A percentile compares a stretch with the other conserved stretches of the same genome.
Conservation (phyloP, 2,797 vertebrate species). For the Danio albolineatus region DNA sequence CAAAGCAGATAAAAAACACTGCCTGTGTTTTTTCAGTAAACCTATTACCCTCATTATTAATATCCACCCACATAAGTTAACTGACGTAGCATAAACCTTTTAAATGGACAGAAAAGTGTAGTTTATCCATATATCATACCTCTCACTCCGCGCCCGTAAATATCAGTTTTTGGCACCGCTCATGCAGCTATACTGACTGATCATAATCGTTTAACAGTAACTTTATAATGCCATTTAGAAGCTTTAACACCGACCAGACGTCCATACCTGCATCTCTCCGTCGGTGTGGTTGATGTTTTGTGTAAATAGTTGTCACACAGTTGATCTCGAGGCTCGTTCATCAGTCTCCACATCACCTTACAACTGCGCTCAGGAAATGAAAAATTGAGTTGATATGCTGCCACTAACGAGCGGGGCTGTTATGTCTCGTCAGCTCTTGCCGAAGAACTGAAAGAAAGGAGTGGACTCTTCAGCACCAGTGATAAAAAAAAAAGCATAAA, state of each 20-base stretch:
- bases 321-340: slow-evolving; percentile 19
- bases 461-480: slow-evolving; percentile 48
- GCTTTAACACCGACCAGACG: neutral
- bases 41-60: slow-evolving; percentile 2
- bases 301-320: slow-evolving; percentile 28
- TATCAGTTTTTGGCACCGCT: slow-evolving; percentile 19
- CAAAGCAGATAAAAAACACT: slow-evolving; percentile 22
- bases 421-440: slow-evolving; percentile 11
- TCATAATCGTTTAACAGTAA: slow-evolving; percentile 28
- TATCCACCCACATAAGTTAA: slow-evolving; percentile 15
- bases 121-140: neutral
- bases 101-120: neutral
- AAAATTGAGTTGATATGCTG: slow-evolving; percentile 3
- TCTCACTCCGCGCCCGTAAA: slow-evolving; percentile 3
- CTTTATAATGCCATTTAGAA: slow-evolving; percentile 38
- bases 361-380: neutral
- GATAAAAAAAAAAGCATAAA: slow-evolving; percentile 40
- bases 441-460: slow-evolving; percentile 30
- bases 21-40: neutral
- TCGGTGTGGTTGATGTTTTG: slow-evolving; percentile 34
- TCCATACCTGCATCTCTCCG: slow-evolving; percentile 47
- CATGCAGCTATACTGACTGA: neutral
- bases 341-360: slow-evolving; percentile 37
- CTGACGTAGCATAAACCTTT: neutral
- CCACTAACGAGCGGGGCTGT: slow-evolving; percentile 1